Base-by-base conservation (phyloP, 1,140 invertebrate species). In the Nomia melanderi region DNA sequence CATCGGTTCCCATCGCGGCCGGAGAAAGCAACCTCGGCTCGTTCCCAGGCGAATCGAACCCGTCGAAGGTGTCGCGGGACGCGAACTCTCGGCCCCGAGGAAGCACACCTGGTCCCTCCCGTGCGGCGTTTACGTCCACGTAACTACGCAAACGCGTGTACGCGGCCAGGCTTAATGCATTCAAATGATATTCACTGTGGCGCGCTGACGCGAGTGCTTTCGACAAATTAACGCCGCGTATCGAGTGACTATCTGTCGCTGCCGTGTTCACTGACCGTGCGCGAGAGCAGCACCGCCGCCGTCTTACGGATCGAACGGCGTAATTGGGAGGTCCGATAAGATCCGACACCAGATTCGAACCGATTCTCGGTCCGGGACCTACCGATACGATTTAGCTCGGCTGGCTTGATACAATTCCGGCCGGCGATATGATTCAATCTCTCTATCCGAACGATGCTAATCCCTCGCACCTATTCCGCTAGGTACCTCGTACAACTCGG, bases 171-270 rank as follows among this genome's bases (percentile, higher is more conserved):
- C 83, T 86, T 88, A 88, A 88, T 88, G 86, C 87, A 88, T 87
- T 88, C 87, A 87, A 88, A 88, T 88, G 87, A 87, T 88, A 88
- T 88, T 88, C 87, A 87, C 86, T 82, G 85, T 80, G 77, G 83
- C 84, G 79, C 81, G 78, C 81, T 86, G 86, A 86, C 85, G 85
- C 85, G 82, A 86, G 70, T 79, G 84, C 86, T 88, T 87, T 87
- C 85, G 86, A 86, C 86, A 88, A 88, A 88, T 88, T 87, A 87
- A 88, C 86, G 86, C 82, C 82, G 76, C 86, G 86, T 86, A 87
- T 85, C 86, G 85, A 88, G 81, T 81, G 78, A 79, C 82, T 86
- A 87, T 87, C 84, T 83, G 76, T 83, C 83, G 76, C 25, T 57
- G 54, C 20, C 64, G 79, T 70, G 81, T 81, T 82, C 73, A 39